Evolutionary conservation across 2,797 vertebrate species (phyloP).

Genomic region (Spheniscus humboldti): DNA sequence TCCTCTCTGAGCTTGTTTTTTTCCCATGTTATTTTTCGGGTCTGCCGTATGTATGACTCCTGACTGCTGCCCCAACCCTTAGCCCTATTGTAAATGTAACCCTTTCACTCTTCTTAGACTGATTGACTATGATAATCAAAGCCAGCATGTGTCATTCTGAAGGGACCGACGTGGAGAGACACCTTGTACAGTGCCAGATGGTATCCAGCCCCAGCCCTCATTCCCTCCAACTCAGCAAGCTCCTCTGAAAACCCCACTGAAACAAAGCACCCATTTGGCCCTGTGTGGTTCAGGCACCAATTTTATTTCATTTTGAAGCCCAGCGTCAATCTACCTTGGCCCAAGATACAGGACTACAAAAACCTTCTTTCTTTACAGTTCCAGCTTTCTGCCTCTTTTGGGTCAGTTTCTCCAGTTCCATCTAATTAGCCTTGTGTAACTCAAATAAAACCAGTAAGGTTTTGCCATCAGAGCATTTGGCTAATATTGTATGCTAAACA

Average conservation of each 20-base stretch:
- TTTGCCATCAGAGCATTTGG: background rate
- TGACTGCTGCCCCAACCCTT: background rate
- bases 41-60: background rate
- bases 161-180: rapidly evolving
- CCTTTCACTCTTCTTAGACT: background rate
- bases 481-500: background rate
- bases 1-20: background rate
- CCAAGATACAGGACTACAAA: background rate
- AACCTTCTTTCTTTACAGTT: background rate
- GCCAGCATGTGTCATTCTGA: background rate
- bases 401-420: background rate
- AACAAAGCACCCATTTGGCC: background rate
- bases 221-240: background rate
- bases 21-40: background rate
- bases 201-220: background rate
- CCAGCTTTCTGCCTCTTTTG: background rate
- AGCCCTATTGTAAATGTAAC: background rate
- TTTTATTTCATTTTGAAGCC: background rate
- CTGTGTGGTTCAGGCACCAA: background rate
- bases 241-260: background rate
- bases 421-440: background rate
- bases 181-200: background rate
- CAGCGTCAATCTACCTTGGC: background rate
- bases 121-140: background rate
- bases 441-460: background rate